Conservation (phyloP, 2,888 invertebrate genomes). For the Caenorhabditis sp. region DNA sequence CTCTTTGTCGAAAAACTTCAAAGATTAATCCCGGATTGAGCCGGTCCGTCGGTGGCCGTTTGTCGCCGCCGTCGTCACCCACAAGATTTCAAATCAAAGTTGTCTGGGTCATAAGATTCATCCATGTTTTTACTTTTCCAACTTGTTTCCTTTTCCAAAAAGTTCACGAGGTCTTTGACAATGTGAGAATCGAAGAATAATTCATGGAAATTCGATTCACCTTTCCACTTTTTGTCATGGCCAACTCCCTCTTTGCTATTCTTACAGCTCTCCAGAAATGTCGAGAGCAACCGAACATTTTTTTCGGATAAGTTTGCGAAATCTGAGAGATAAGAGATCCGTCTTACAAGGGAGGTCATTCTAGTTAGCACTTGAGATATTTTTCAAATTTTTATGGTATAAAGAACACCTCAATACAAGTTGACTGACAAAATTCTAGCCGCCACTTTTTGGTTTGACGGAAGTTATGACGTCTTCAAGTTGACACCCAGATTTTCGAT, state of each 20-base stretch:
- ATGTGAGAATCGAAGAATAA: conserved; percentile 56
- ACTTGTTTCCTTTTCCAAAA: conserved; percentile 2
- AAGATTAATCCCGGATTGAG: not conserved
- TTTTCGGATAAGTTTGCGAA: too few species aligned
- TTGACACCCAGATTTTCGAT: too few species aligned
- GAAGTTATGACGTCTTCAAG: too few species aligned
- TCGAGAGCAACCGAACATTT: too few species aligned
- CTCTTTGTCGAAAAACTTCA: conserved; percentile 18
- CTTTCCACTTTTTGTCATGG: not conserved
- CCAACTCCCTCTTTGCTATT: conserved; percentile 8
- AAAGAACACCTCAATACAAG: too few species aligned
- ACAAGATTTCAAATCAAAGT: not conserved
- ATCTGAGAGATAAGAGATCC: too few species aligned
- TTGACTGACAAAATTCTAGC: too few species aligned
- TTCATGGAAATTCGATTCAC: conserved; percentile 53
- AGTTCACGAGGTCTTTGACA: conserved; percentile 24
- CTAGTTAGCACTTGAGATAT: too few species aligned
- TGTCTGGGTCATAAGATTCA: not conserved
- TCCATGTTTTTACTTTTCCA: not conserved
- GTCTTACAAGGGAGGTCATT: too few species aligned
- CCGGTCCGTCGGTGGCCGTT: not conserved
- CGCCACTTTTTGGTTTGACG: too few species aligned
- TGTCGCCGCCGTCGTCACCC: not conserved
- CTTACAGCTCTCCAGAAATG: conserved; percentile 3
- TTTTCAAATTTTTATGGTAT: too few species aligned